phyloP scores from a whole-genome alignment of 92 coral and sea anemone genomes.

The Diadumene lineata region DNA sequence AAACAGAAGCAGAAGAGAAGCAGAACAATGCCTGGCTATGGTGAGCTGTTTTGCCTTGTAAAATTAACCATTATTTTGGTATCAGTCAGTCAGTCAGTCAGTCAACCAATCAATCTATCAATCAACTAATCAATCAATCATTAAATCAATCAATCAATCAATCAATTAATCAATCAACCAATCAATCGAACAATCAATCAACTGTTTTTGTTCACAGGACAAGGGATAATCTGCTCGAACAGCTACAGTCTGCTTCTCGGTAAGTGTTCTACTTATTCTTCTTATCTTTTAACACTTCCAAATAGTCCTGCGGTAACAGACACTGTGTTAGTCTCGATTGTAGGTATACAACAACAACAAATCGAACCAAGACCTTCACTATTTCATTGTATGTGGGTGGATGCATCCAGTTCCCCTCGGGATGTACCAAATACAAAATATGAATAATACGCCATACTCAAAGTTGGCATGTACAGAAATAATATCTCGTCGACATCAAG shows the following conservation, averaged over 20 bases:
- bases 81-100: background rate
- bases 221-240: constrained; percentile 80
- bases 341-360: too few relatives aligned
- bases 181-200: background rate
- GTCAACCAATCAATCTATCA: background rate
- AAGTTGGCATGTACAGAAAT: too few relatives aligned
- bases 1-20: constrained; percentile 57
- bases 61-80: background rate
- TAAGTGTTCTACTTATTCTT: constrained; percentile 5
- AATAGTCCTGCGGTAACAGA: too few relatives aligned
- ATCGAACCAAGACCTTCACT: too few relatives aligned
- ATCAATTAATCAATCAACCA: background rate
- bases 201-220: constrained; percentile 52
- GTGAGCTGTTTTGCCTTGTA: constrained; percentile 57
- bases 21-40: constrained; percentile 77
- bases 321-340: too few relatives aligned
- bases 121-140: background rate
- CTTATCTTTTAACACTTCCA: background rate
- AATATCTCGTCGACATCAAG: too few relatives aligned
- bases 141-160: background rate
- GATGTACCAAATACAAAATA: too few relatives aligned
- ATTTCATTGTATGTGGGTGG: too few relatives aligned
- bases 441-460: too few relatives aligned
- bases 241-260: constrained; percentile 88
- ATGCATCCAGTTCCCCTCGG: too few relatives aligned